Evolutionary conservation across 1,140 invertebrate genomes (phyloP), one percentile per base, ranked within the genome.

Genomic region (Drosophila mayri): DNA sequence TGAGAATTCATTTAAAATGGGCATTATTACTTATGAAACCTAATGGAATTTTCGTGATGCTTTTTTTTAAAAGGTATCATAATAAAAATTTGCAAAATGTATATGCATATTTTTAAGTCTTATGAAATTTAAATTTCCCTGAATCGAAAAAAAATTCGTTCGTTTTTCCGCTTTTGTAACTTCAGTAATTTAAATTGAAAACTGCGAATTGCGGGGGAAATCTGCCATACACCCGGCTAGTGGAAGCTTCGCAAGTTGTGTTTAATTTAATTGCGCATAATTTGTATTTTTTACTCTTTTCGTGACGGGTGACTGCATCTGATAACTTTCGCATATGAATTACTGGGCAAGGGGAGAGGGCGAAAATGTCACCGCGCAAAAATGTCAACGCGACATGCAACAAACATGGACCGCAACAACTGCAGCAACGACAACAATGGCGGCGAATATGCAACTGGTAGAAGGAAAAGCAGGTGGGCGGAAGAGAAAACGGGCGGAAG

Each of bases 341-440:
- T 80, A 71, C 73, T 52, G 73, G 25, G 32, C 30, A 12, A 12
- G 11, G 10, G 35, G 35, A 11, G 18, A 62, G 76, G 79, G 75
- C 57, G 46, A 79, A 76, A 86, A 82, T 86, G 82, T 81, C 74
- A 78, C 30, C 59, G 66, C 63, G 73, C 58, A 84, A 84, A 85
- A 86, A 87, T 87, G 85, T 90, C 84, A 88, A 80, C 84, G 74
- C 76, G 65, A 90, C 83, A 84, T 88, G 84, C 84, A 80, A 87
- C 81, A 86, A 55, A 86, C 65, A 86, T 74, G 70, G 60, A 79
- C 83, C 79, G 76, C 83, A 87, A 80, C 55, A 67, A 60, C 74
- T 40, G 52, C 44, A 57, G 37, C 40, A 22, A 41, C 61, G 37
- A 20, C 73, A 76, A 58, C 71, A 75, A 65, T 65, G 58, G 52